These are phyloP conservation scores for Danaus plexippus DNA, from an alignment of 1,140 invertebrate genomes.

Conservation along the genomic window DNA sequence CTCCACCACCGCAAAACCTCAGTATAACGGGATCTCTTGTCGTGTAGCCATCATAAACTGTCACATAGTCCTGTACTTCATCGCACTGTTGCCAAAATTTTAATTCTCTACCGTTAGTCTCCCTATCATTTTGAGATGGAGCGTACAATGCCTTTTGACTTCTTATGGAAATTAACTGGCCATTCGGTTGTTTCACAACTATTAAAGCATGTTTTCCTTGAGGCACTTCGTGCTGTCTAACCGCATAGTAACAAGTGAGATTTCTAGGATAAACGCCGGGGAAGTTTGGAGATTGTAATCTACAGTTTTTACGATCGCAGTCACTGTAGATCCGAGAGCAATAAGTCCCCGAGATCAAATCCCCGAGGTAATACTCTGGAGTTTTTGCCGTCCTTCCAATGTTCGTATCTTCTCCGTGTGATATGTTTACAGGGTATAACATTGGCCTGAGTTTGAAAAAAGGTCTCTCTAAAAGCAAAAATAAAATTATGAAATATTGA, in stretches of 20 bases:
- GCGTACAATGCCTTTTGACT: conserved; percentile 76
- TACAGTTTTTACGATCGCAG: conserved; percentile 88
- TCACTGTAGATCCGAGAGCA: conserved; percentile 91
- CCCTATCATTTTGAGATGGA: conserved; percentile 59
- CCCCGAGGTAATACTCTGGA: conserved; percentile 80
- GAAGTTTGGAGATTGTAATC: conserved; percentile 92
- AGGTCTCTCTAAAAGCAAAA: conserved; percentile 54
- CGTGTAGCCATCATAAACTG: conserved; percentile 91
- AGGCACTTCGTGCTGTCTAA: conserved; percentile 84
- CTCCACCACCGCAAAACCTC: conserved; percentile 90
- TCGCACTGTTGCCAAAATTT: conserved; percentile 88
- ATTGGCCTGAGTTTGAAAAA: conserved; percentile 64
- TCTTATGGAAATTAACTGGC: conserved; percentile 85
- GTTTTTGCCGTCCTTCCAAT: conserved; percentile 50
- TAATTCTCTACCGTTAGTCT: conserved; percentile 55
- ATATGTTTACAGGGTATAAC: conserved; percentile 61
- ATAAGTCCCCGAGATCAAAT: conserved; percentile 89
- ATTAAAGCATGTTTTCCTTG: conserved; percentile 88
- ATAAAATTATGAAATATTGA: conserved; percentile 24
- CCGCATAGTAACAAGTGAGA: conserved; percentile 90
- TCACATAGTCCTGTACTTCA: conserved; percentile 89
- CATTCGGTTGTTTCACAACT: conserved; percentile 85
- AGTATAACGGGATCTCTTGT: conserved; percentile 89
- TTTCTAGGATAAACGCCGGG: conserved; percentile 92
- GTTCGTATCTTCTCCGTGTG: conserved; percentile 58